Evolutionary conservation across 1,140 invertebrate species (phyloP), one percentile per base, ranked within the genome.

Genomic region (Episyrphus balteatus): DNA sequence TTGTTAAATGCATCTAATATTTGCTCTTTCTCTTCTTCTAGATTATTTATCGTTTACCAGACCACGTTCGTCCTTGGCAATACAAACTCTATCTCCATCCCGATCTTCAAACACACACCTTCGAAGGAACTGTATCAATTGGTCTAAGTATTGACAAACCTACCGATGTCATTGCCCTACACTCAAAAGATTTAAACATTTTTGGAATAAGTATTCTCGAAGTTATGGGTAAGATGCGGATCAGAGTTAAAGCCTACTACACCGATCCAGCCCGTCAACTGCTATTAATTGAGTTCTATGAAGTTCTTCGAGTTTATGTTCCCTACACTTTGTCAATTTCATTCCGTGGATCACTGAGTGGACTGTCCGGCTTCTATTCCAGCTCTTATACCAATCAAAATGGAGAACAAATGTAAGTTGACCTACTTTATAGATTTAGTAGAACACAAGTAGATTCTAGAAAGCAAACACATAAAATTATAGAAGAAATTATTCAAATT

Each of bases 81-180:
- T 94, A 95, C 63, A 79, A 84, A 44, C 57, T 95, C 0, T 77
- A 73, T 11, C 66, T 92, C 11, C 69, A 82, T 54, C 89, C 90
- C 0, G 72, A 90, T 59, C 62, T 92, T 30, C 62, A 73, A 33
- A 72, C 69, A 2, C 12, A 77, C 66, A 15, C 86, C 82, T 68
- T 61, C 65, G 54, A 56, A 10, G 89, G 89, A 3, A 70, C 66
- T 15, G 84, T 89, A 0, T 76, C 73, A 44, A 88, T 92, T 10
- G 69, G 76, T 31, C 66, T 92, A 39, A 67, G 77, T 32, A 65
- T 82, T 1, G 55, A 66, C 1, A 54, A 72, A 15, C 52, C 65
- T 13, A 79, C 75, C 21, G 74, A 75, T 42, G 69, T 75, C 50
- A 72, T 93, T 30, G 70, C 78, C 11, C 65, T 92, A 13, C 85